Evolutionary conservation across 1,140 invertebrate species (phyloP).

Genomic region (Neodiprion lecontei): DNA sequence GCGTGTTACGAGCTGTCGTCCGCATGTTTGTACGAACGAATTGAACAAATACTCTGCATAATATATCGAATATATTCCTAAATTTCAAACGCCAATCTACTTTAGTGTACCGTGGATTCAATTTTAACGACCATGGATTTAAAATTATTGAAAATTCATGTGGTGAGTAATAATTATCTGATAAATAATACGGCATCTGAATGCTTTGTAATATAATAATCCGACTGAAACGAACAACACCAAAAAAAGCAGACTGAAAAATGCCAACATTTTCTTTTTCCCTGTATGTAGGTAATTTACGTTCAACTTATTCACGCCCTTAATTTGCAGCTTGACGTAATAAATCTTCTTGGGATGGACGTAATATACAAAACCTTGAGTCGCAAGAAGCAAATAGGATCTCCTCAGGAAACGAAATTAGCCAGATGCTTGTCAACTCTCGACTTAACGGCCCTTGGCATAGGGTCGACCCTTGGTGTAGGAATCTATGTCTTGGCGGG

Average conservation of each 20-base stretch:
- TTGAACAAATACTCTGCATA: conserved; percentile 8
- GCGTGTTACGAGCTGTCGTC: no score
- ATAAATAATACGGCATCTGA: no score
- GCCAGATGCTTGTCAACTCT: conserved; percentile 74
- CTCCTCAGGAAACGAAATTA: conserved; percentile 59
- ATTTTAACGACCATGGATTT: not conserved
- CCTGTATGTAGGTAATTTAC: no score
- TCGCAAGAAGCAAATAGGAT: conserved; percentile 40
- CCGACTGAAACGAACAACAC: not conserved
- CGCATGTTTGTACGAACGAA: not conserved
- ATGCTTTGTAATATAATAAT: no score
- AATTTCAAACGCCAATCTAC: conserved; percentile 5
- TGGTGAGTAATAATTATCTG: conserved; percentile 3
- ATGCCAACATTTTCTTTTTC: not conserved
- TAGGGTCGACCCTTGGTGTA: conserved; percentile 87
- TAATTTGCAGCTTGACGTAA: not conserved
- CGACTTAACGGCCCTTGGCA: conserved; percentile 80
- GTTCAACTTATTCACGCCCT: not conserved
- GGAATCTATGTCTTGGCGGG: conserved; percentile 90
- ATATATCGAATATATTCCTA: conserved; percentile 9
- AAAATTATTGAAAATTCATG: conserved; percentile 13
- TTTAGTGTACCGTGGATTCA: not conserved
- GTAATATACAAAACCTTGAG: conserved; percentile 31
- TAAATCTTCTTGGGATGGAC: conserved; percentile 19
- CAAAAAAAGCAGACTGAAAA: not conserved